Evolutionary conservation across 2,113 vertebrate species (phyloP).

Genomic region (Microcebus murinus): DNA sequence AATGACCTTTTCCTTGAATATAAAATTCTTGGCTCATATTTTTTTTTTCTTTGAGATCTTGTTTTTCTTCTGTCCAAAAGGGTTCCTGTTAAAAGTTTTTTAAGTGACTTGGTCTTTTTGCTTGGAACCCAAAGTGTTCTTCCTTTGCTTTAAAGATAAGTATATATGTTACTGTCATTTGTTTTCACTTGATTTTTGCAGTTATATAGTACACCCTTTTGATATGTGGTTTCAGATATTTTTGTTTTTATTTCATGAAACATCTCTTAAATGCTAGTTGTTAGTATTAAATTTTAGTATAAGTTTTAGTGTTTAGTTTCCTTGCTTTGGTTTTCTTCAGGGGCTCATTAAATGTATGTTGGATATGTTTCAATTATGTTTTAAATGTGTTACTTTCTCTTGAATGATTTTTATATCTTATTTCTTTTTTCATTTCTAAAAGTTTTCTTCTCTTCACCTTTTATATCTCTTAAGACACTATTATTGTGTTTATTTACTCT

Average conservation of each 20-base stretch:
- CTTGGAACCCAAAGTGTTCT: neutral
- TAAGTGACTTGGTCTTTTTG: neutral
- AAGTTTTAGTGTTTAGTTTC: neutral
- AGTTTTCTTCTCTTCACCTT: neutral
- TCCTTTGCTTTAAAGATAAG: neutral
- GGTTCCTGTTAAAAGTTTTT: neutral
- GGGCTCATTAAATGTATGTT: neutral
- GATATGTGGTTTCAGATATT: neutral
- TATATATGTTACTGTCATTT: too few relatives aligned
- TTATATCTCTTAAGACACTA: neutral
- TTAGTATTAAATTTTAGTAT: too few relatives aligned
- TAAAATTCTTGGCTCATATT: neutral
- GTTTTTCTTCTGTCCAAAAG: neutral
- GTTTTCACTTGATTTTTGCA: neutral
- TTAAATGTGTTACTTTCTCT: neutral
- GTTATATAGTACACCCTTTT: neutral
- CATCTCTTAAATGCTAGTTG: neutral
- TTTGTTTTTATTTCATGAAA: neutral
- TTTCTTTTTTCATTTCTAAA: neutral
- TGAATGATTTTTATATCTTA: neutral
- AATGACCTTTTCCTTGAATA: neutral
- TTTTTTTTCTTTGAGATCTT: neutral
- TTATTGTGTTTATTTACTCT: neutral
- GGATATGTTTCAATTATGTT: neutral
- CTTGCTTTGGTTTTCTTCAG: neutral